Evolutionary conservation across 2,113 vertebrate genomes (phyloP), one percentile per base, ranked within the genome.

Genomic region (Ailurus styani): DNA sequence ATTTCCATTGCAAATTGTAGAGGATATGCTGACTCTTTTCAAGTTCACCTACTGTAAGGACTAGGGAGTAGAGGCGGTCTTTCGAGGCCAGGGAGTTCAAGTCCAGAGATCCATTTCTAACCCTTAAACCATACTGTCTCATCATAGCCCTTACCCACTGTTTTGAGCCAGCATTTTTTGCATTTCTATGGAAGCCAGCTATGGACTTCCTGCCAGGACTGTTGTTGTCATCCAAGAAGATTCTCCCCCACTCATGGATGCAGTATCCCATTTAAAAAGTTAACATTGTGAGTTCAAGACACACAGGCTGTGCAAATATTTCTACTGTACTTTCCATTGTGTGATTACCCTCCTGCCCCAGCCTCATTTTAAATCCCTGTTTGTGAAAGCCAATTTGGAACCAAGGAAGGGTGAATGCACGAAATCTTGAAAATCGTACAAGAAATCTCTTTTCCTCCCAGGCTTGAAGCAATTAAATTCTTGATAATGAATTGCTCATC

Each of bases 401-500:
- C 81, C 57, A 64, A 66, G 40, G 62, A 93, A 50, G 34, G 29
- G 11, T 7, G 79, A 79, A 88, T 14, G 29, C 82, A 75, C 20
- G 57, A 73, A 96, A 96, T 97, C 82, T 85, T 94, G 88, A 94
- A 94, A 96, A 95, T 96, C 29, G 1, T 93, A 78, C 0, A 29
- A 88, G 85, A 97, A 97, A 87, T 94, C 66, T 94, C 77, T 50
- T 91, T 92, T 96, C 50, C 34, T 95, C 70, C 85, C 95, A 96
- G 94, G 87, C 89, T 93, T 92, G 86, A 8, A 97, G 98, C 97
- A 98, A 99, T 99, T 99, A 99, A 98, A 95, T 95, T 87, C 98
- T 99, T 98, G 98, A 98, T 99, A 98, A 98, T 98, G 97, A 99
- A 99, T 37, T 97, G 96, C 95, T 99, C 98, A 98, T 99, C 98